Conservation (phyloP, 2,797 vertebrate genomes). For the Ibycter americanus region DNA sequence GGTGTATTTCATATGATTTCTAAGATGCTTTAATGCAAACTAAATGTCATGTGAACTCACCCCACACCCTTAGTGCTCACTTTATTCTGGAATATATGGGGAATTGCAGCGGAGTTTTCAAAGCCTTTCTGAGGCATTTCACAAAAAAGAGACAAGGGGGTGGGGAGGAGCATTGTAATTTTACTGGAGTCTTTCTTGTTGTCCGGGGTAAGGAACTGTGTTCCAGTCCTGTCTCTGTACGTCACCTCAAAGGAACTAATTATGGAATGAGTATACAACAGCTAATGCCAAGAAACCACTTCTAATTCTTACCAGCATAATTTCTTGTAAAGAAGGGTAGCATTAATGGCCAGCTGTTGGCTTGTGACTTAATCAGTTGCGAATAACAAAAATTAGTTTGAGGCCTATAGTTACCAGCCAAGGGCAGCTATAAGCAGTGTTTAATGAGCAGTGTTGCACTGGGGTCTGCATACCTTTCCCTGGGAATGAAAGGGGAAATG, state of each 20-base stretch:
- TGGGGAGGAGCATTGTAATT: background rate
- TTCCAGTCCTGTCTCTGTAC: background rate
- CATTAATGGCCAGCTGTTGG: constrained; percentile 55
- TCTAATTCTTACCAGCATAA: constrained; percentile 50
- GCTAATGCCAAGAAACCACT: constrained; percentile 48
- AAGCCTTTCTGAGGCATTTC: background rate
- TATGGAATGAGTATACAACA: constrained; percentile 18
- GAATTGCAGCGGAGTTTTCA: background rate
- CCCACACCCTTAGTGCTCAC: background rate
- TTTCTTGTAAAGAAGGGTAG: constrained; percentile 35
- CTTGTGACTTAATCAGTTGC: constrained; percentile 18
- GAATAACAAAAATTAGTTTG: constrained; percentile 44
- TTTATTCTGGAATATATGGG: constrained; percentile 1
- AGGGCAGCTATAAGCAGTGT: background rate
- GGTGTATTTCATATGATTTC: background rate
- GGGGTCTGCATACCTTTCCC: background rate
- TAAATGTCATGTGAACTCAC: constrained; percentile 10
- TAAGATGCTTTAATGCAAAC: constrained; percentile 7
- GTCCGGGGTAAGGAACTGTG: background rate
- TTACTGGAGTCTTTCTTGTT: background rate
- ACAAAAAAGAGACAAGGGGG: background rate
- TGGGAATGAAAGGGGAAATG: background rate
- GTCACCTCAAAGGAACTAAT: constrained; percentile 27
- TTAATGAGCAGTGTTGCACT: background rate
- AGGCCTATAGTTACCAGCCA: background rate